Base-by-base conservation (phyloP, 1,140 invertebrate genomes). In the Pantala flavescens region DNA sequence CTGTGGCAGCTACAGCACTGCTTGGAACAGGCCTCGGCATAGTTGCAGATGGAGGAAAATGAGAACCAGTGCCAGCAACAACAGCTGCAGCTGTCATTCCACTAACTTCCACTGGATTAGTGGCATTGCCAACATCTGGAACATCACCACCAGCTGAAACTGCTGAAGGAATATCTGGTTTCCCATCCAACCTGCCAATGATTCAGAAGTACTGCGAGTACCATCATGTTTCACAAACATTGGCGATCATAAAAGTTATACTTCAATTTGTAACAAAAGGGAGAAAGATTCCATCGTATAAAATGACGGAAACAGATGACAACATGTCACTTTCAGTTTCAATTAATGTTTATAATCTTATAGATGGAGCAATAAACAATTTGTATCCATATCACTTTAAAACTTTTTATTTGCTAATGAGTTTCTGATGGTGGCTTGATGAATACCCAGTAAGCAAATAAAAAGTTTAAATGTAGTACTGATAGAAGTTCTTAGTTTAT, bases 181-280 rank as follows among this genome's bases (percentile, higher is more conserved):
- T 84, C 71, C 83, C 84, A 76, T 84, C 84, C 80, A 85, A 79
- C 80, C 84, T 85, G 76, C 63, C 74, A 76, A 76, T 73, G n/a
- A n/a, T n/a, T n/a, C n/a, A n/a, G 14, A 63, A 14, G 14, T 63
- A 14, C 14, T 14, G 14, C 55, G n/a, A 14, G 55, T 14, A 63
- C 14, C n/a, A 63, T 63, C 55, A 63, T n/a, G n/a, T 14, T 14
- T 14, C n/a, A 63, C 14, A 14, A 63, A 63, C 14, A 63, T 63
- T 63, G n/a, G 55, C n/a, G 14, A 63, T n/a, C 21, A 74, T 49
- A 72, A 0, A 74, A 12, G 74, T 21, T 75, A 24, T 75, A 24
- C 19, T 23, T 74, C 0, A 70, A 73, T 72, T 73, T 14, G 73
- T 19, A 55, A 75, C 16, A n/a, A n/a, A n/a, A n/a, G n/a, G n/a